A percentile compares a stretch with the other conserved stretches of the same genome.
These are phyloP conservation scores for Urosaurus nigricauda DNA, from an alignment of 2,797 vertebrate genomes.

Conservation along the genomic window DNA sequence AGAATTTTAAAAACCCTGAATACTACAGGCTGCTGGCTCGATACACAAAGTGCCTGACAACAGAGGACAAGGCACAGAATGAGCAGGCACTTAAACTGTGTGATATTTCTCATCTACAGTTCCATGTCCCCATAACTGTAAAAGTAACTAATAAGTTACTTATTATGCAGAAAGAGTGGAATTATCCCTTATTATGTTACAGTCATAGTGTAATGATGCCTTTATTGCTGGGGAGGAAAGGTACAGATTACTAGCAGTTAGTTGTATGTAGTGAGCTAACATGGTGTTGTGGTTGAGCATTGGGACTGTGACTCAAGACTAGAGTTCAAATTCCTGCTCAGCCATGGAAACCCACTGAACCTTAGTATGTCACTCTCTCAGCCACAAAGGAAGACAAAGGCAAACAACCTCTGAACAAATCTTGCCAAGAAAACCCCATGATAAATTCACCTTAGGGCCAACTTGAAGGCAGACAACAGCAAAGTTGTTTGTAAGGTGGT, in stretches of 20 bases:
- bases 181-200: neutral
- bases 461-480: no score
- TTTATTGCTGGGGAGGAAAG: neutral
- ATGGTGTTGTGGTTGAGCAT: no score
- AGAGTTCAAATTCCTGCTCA: no score
- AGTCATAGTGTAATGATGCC: neutral
- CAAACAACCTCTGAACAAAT: no score
- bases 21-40: no score
- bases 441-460: no score
- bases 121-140: neutral
- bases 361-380: no score
- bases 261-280: neutral
- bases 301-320: no score
- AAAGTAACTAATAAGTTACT: neutral
- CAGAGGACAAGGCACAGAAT: neutral
- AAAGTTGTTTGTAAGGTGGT: neutral
- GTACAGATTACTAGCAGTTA: neutral
- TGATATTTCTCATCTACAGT: neutral
- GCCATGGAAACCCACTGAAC: no score
- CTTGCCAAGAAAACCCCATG: no score
- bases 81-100: neutral
- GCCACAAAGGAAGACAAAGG: no score
- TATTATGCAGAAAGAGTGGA: neutral
- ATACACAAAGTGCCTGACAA: neutral
- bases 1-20: no score